These are phyloP conservation scores for Eilema depressum DNA, from an alignment of 2,888 invertebrate genomes.

Conservation along the genomic window DNA sequence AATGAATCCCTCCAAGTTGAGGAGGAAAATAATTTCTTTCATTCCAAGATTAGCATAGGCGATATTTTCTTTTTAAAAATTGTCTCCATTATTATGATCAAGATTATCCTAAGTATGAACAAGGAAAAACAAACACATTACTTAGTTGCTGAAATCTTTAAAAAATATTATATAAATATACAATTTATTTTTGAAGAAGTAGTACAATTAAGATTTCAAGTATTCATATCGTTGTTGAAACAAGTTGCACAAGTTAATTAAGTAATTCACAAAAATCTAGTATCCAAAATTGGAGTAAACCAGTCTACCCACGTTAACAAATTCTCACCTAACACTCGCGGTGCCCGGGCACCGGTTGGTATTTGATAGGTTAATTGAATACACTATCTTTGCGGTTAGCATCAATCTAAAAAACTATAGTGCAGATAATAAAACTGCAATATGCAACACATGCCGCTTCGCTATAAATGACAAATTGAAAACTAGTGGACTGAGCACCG, in stretches of 20 bases:
- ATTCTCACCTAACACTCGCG: too few relatives aligned
- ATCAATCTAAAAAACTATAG: slow-evolving; percentile 48
- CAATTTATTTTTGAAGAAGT: too few relatives aligned
- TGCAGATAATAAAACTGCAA: slow-evolving; percentile 66
- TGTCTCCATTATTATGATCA: slow-evolving; percentile 39
- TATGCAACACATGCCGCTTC: slow-evolving; percentile 54
- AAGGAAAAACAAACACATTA: slow-evolving; percentile 36
- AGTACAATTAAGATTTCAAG: too few relatives aligned
- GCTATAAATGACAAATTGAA: slow-evolving; percentile 61
- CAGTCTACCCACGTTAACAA: too few relatives aligned
- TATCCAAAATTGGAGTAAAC: too few relatives aligned
- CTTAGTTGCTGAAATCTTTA: slow-evolving; percentile 26
- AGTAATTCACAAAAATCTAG: too few relatives aligned
- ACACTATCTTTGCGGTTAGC: too few relatives aligned
- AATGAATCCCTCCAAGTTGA: slow-evolving; percentile 37
- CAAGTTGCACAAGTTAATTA: too few relatives aligned
- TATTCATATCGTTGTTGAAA: too few relatives aligned
- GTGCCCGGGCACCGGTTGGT: too few relatives aligned
- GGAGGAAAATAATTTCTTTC: slow-evolving; percentile 47
- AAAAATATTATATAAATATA: too few relatives aligned
- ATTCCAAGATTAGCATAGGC: slow-evolving; percentile 45
- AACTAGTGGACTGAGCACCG: slow-evolving; percentile 54
- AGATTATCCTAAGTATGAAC: slow-evolving; percentile 39
- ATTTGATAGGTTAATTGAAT: too few relatives aligned
- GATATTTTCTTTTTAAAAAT: slow-evolving; percentile 40